Evolutionary conservation across 2,797 vertebrate genomes (phyloP), one percentile per base, ranked within the genome.

Genomic region (Chelon auratus): DNA sequence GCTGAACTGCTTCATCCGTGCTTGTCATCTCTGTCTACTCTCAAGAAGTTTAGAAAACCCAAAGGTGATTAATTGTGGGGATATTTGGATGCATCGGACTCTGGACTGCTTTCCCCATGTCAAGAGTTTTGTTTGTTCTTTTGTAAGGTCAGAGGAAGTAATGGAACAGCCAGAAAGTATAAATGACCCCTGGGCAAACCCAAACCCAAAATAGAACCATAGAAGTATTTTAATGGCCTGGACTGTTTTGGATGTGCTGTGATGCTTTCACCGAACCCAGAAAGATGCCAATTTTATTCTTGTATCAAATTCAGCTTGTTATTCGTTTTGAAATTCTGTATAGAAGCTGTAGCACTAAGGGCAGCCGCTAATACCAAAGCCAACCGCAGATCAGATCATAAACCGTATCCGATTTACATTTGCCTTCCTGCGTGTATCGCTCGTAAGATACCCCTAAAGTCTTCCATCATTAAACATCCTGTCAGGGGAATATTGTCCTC

Each of bases 221-320:
- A 48, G 17, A 81, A 87, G 68, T 70, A 73, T 77, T 89, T 87
- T 73, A 84, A 83, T 82, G 52, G 61, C 75, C 59, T 66, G 62
- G 55, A 54, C 48, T 57, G 39, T 75, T 84, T 80, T 66, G 56
- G 30, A 74, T 68, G 36, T 5, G 15, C 64, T 62, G 10, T 47
- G 26, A 50, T 75, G 33, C 70, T 80, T 84, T 62, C 52, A 68
- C n/a, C 0, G 9, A 62, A 24, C 30, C 20, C 55, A 22, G 56
- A 62, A 63, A 50, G 18, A 78, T 67, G 18, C 66, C 45, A 39
- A 68, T 80, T 36, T 58, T 22, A 64, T 53, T 68, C 11, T 55
- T 36, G 24, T 26, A 54, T 82, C 45, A 68, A 54, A 62, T 72
- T 66, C 63, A 36, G 26, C n/a, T 53, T 57, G 66, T 81, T 48